Percentiles rank a stretch among this genome's conserved stretches.
These are phyloP conservation scores for Nemurella pictetii DNA, from an alignment of 2,888 invertebrate species.

Conservation along the genomic window DNA sequence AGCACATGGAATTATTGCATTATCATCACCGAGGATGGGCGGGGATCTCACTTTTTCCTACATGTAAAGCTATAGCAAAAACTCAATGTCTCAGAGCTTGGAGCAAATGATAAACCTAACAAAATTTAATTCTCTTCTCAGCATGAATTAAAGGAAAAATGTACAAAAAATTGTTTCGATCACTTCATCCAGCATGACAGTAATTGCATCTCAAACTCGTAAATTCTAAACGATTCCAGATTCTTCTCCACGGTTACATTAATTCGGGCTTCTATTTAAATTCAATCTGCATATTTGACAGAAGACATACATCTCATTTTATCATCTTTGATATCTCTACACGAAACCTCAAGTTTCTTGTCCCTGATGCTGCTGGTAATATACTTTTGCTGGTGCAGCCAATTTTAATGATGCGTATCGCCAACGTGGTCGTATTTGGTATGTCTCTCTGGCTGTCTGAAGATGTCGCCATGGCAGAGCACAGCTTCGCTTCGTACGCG, in stretches of 20 bases:
- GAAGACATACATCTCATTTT: constrained; percentile 10
- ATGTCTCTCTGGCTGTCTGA: background rate
- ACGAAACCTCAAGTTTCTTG: background rate
- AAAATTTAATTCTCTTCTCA: background rate
- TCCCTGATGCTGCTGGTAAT: background rate
- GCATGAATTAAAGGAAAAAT: background rate
- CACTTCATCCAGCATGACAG: background rate
- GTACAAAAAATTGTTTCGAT: background rate
- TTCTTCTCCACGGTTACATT: background rate
- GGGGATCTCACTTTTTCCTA: background rate
- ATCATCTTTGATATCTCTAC: constrained; percentile 3
- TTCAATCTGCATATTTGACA: background rate
- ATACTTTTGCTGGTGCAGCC: background rate
- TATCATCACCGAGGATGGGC: background rate
- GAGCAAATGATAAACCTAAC: too few relatives aligned
- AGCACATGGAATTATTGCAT: background rate
- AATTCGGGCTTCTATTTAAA: background rate
- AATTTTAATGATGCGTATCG: constrained; percentile 10
- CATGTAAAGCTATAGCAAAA: background rate
- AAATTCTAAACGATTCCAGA: background rate
- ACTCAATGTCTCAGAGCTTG: background rate
- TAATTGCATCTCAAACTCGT: background rate
- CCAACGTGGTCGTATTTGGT: background rate
- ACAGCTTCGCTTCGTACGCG: background rate
- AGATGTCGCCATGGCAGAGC: background rate